Evolutionary conservation across 2,113 vertebrate genomes (phyloP), one percentile per base, ranked within the genome.

Genomic region (Phrynosoma blainvillii): DNA sequence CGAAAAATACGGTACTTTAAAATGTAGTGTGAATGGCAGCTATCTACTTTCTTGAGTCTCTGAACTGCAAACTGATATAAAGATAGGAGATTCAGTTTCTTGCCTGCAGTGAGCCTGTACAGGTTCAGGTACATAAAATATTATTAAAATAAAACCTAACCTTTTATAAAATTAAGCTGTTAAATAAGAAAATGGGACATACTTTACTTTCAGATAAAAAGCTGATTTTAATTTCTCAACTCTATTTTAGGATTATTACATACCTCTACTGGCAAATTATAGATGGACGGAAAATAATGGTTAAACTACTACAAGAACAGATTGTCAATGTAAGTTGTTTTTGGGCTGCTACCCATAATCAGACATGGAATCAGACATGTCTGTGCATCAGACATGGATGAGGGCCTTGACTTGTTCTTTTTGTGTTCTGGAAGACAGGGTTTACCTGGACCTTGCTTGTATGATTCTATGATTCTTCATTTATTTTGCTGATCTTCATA

Each of bases 191-290:
- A 13, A 79, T 85, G 23, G 11, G 3, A 12, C n/a, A 27, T 20
- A 3, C n/a, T 62, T 32, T 30, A 52, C 3, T 1, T 10, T 71
- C 1, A 40, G 40, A 42, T 91, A 0, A 30, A 66, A 20, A 62
- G 4, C 42, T 87, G 75, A 1, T 13, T 68, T 11, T 27, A 59
- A 79, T 36, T 88, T 83, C 32, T 40, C 84, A 82, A 71, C 47
- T 92, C 80, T 71, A 40, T 68, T 96, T 84, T 91, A 99, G 99
- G 78, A 93, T 98, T 86, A 81, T 98, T 89, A 97, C 96, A 78
- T 98, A 98, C 87, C 90, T 99, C 90, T 97, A 98, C 94, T 98
- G 97, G 97, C 95, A 99, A 96, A 95, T 99, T 91, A 96, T 96
- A 91, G 92, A 96, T 88, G 98, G 97, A 88, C 98, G 98, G 92